phyloP scores from a whole-genome alignment of 2,888 invertebrate genomes.

The Steinernema hermaphroditum region DNA sequence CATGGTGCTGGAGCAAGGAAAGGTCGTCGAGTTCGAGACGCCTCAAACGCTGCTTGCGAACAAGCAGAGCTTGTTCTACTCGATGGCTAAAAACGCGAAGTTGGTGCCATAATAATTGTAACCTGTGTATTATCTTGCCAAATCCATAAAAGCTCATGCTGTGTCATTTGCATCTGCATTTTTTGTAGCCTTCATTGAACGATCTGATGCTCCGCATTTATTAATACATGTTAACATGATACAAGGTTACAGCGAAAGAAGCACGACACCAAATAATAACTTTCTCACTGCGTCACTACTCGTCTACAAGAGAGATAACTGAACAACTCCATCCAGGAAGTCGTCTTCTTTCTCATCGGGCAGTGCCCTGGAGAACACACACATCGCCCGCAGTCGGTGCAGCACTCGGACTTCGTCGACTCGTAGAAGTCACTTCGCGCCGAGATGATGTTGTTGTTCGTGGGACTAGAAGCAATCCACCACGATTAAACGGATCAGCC shows the following conservation, averaged over 20 bases:
- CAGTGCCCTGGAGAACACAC: background rate
- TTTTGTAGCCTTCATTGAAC: no score
- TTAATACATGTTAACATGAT: no score
- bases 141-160: no score
- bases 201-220: no score
- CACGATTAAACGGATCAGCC: background rate
- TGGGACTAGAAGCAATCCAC: background rate
- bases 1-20: constrained; percentile 68
- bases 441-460: background rate
- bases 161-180: no score
- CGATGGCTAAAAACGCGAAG: constrained; percentile 67
- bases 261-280: no score
- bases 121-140: no score
- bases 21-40: constrained; percentile 68
- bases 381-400: background rate
- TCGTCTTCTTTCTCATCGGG: constrained; percentile 20
- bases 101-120: background rate
- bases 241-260: no score
- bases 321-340: constrained; percentile 2
- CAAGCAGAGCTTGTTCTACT: constrained; percentile 66
- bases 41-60: constrained; percentile 67
- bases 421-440: constrained; percentile 7
- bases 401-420: constrained; percentile 3
- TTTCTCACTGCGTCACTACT: constrained; percentile 10
- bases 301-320: constrained; percentile 19